Conservation (phyloP, 2,797 vertebrate genomes). For the Sebastes ruberrimus region DNA sequence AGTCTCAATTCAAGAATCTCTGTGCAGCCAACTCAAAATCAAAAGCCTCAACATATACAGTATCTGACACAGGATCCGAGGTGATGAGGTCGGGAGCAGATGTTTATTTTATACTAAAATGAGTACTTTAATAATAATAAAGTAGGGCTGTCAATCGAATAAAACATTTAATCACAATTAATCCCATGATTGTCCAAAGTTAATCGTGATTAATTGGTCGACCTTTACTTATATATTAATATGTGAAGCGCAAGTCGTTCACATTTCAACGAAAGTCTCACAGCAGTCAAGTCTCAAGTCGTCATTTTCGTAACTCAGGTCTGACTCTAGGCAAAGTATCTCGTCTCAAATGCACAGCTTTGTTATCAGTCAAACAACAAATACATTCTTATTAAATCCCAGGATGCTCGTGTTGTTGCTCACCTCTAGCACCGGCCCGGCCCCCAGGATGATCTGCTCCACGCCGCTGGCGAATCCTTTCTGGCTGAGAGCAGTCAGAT, state of each 20-base stretch:
- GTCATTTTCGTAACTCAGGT: not conserved
- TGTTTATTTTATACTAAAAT: not conserved
- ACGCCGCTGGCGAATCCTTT: conserved; percentile 99
- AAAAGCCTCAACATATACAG: not conserved
- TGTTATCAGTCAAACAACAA: not conserved
- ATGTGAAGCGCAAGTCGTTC: not conserved
- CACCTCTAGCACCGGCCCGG: conserved; percentile 98
- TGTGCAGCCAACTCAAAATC: not conserved
- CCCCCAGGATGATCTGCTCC: conserved; percentile 98
- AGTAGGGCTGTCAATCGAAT: too few species aligned
- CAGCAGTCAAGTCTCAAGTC: not conserved
- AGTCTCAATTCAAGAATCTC: not conserved
- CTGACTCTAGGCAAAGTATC: not conserved
- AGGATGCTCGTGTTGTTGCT: conserved; percentile 24
- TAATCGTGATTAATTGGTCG: too few species aligned
- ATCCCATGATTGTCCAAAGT: too few species aligned
- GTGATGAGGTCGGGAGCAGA: not conserved
- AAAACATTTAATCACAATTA: too few species aligned
- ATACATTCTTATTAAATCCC: not conserved
- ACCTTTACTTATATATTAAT: not conserved
- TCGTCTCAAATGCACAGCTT: not conserved
- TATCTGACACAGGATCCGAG: not conserved
- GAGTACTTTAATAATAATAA: too few species aligned
- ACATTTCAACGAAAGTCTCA: not conserved
- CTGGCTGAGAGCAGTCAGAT: conserved; percentile 98